Percentiles rank a stretch among this genome's conserved stretches.
These are phyloP conservation scores for Pomacea canaliculata DNA, from an alignment of 2,888 invertebrate genomes.

Conservation along the genomic window DNA sequence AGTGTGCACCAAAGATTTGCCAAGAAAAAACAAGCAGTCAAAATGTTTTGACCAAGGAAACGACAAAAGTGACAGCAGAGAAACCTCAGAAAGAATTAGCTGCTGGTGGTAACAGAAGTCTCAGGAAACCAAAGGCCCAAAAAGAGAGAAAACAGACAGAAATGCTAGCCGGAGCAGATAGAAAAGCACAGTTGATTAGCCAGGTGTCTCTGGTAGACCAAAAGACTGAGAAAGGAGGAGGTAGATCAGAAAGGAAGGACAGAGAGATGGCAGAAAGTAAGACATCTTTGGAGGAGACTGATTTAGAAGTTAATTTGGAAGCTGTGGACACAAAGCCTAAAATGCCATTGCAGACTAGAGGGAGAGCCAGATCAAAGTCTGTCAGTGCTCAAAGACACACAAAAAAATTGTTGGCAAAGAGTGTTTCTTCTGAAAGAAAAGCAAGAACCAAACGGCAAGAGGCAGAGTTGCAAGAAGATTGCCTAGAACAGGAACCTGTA, in stretches of 20 bases:
- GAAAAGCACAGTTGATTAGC: not conserved
- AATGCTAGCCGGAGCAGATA: not conserved
- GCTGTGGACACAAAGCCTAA: not conserved
- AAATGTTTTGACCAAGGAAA: conserved; percentile 1
- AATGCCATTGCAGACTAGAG: too few relatives aligned
- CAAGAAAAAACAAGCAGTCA: not conserved
- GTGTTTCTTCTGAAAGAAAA: too few relatives aligned
- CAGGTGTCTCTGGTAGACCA: not conserved
- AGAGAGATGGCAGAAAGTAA: not conserved
- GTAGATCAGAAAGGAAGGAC: not conserved
- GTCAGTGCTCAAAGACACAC: too few relatives aligned
- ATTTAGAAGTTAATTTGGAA: not conserved
- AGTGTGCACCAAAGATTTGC: not conserved
- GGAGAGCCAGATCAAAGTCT: too few relatives aligned
- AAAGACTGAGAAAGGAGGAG: too few relatives aligned
- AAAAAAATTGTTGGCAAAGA: too few relatives aligned
- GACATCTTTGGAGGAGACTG: not conserved
- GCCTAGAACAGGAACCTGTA: not conserved
- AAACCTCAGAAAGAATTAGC: too few relatives aligned
- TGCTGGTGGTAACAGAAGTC: too few relatives aligned
- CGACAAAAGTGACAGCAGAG: conserved; percentile 9
- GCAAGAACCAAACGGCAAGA: too few relatives aligned
- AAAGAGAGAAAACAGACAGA: not conserved
- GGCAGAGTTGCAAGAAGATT: not conserved
- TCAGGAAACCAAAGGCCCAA: not conserved